Evolutionary conservation across 2,113 vertebrate species (phyloP).

Genomic region (Lampris incognitus): DNA sequence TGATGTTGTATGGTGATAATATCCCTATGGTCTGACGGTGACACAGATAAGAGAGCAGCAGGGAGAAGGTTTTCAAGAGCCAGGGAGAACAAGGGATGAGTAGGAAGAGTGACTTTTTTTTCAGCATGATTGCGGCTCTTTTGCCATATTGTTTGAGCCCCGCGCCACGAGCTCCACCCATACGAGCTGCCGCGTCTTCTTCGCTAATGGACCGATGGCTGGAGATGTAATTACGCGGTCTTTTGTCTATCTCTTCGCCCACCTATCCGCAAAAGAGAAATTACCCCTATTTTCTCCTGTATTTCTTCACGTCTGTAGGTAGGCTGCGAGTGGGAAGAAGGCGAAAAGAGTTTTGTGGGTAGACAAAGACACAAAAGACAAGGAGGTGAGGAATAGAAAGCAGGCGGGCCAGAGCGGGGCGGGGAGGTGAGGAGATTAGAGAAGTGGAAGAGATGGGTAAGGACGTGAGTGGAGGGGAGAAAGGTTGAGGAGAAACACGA

Average conservation of each 20-base stretch:
- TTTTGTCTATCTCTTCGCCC: slow-evolving; percentile 69
- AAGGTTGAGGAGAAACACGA: neutral
- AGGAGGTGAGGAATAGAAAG: neutral
- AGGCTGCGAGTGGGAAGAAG: slow-evolving; percentile 22
- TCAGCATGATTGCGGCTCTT: slow-evolving; percentile 95
- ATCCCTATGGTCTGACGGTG: slow-evolving; percentile 90
- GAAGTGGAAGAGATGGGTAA: neutral
- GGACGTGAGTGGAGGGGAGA: neutral
- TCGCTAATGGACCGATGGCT: slow-evolving; percentile 76
- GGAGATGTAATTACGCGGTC: slow-evolving; percentile 73
- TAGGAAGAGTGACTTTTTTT: slow-evolving; percentile 78
- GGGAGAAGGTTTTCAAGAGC: slow-evolving; percentile 16
- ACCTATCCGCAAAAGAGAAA: slow-evolving; percentile 70
- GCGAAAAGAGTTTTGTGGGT: neutral
- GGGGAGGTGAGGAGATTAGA: slow-evolving; percentile 2
- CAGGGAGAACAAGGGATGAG: slow-evolving; percentile 35
- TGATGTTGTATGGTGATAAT: slow-evolving; percentile 94
- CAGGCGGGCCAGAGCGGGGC: neutral
- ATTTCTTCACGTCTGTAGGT: slow-evolving; percentile 52
- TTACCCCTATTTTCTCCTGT: slow-evolving; percentile 63
- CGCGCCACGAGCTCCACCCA: slow-evolving; percentile 64
- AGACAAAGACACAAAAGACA: neutral
- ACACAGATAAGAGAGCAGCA: slow-evolving; percentile 87
- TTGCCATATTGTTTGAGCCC: slow-evolving; percentile 86
- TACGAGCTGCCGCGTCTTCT: slow-evolving; percentile 73